A percentile compares a stretch with the other conserved stretches of the same genome.
These are phyloP conservation scores for Echiichthys vipera DNA, from an alignment of 2,797 vertebrate genomes.

Conservation along the genomic window DNA sequence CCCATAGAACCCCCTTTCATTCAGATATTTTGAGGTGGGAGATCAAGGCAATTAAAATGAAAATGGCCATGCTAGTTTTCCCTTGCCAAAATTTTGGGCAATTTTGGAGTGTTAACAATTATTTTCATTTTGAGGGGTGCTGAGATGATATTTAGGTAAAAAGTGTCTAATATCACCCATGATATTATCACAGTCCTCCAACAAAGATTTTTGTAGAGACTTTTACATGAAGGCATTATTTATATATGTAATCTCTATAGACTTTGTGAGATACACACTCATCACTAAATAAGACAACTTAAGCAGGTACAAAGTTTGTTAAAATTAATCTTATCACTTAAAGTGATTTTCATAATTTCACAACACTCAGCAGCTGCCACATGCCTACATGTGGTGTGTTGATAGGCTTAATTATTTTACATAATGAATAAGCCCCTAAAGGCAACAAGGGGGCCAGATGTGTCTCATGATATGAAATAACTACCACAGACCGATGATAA, in stretches of 20 bases:
- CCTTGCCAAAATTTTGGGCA: too few relatives aligned
- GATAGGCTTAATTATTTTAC: conserved; percentile 65
- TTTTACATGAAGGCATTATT: conserved; percentile 15
- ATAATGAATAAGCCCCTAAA: conserved; percentile 65
- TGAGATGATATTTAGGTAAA: too few relatives aligned
- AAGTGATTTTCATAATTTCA: conserved; percentile 63
- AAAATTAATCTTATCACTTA: conserved; percentile 49
- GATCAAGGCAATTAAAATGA: too few relatives aligned
- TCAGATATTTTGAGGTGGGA: too few relatives aligned
- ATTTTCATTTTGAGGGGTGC: too few relatives aligned
- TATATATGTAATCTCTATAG: not conserved
- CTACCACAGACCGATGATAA: conserved; percentile 36
- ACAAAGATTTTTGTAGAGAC: not conserved
- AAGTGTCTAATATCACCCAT: too few relatives aligned
- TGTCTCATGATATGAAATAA: conserved; percentile 61
- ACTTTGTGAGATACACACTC: not conserved
- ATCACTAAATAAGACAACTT: conserved; percentile 20
- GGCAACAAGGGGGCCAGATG: conserved; percentile 66
- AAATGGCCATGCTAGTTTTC: too few relatives aligned
- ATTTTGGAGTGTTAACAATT: too few relatives aligned
- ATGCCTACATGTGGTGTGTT: conserved; percentile 47
- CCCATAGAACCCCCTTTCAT: too few relatives aligned
- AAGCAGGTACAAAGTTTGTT: conserved; percentile 48
- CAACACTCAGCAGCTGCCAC: conserved; percentile 66
- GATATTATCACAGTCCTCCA: not conserved